These are phyloP conservation scores for Amphipyra berbera DNA, from an alignment of 2,888 invertebrate genomes.

Conservation along the genomic window DNA sequence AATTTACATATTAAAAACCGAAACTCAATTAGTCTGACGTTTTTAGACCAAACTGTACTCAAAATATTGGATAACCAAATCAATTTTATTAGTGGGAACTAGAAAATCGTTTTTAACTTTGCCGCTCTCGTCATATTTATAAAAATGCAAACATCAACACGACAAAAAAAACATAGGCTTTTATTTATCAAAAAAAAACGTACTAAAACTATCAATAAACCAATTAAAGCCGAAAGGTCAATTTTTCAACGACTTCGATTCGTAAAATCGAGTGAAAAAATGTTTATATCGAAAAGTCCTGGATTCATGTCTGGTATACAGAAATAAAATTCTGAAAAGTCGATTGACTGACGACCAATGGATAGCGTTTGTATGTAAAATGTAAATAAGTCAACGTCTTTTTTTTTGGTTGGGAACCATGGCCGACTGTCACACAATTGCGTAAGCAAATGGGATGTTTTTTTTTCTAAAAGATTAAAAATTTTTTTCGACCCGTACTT, in stretches of 20 bases:
- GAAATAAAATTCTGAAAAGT: slow-evolving; percentile 60
- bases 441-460: slow-evolving; percentile 7
- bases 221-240: slow-evolving; percentile 46
- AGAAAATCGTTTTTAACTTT: slow-evolving; percentile 50
- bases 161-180: slow-evolving; percentile 16
- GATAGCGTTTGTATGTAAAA: slow-evolving; percentile 64
- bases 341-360: slow-evolving; percentile 64
- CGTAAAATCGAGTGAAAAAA: slow-evolving; percentile 50
- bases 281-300: slow-evolving; percentile 51
- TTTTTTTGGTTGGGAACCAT: slow-evolving; percentile 47
- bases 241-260: slow-evolving; percentile 48
- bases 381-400: slow-evolving; percentile 62
- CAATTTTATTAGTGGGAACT: slow-evolving; percentile 37
- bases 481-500: too few relatives aligned
- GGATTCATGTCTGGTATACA: slow-evolving; percentile 58
- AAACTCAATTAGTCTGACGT: slow-evolving; percentile 32
- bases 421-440: slow-evolving; percentile 35
- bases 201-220: slow-evolving; percentile 44
- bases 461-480: too few relatives aligned
- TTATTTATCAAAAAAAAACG: slow-evolving; percentile 29
- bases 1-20: slow-evolving; percentile 51
- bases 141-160: slow-evolving; percentile 27
- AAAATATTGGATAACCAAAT: slow-evolving; percentile 33
- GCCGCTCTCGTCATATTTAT: slow-evolving; percentile 29
- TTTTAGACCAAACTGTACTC: slow-evolving; percentile 28